Conservation (phyloP, 2,797 vertebrate genomes). For the Cossypha polioptera region DNA sequence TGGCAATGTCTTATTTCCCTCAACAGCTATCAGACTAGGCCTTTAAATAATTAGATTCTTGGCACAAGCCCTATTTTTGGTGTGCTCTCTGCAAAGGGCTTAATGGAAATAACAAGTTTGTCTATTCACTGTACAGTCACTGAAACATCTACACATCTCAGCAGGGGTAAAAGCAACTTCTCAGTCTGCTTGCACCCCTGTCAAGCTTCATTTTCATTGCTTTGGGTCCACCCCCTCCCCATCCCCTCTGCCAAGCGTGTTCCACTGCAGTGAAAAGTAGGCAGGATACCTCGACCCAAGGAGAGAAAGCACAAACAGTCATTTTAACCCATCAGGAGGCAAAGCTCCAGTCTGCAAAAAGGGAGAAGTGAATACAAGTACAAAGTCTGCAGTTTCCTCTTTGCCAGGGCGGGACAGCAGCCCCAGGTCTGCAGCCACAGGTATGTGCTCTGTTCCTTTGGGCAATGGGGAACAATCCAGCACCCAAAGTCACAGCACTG, state of each 20-base stretch:
- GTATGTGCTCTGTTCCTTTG: rapidly evolving
- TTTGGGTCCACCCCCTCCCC: not conserved
- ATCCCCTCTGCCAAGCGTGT: not conserved
- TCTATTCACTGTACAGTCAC: not conserved
- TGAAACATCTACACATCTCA: not conserved
- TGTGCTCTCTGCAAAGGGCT: not conserved
- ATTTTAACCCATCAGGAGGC: not conserved
- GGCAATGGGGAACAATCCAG: rapidly evolving
- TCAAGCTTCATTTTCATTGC: not conserved
- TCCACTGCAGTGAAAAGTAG: not conserved
- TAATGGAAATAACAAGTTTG: not conserved
- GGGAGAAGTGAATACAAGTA: rapidly evolving
- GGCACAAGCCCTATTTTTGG: not conserved
- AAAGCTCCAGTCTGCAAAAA: not conserved
- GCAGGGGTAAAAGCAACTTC: not conserved
- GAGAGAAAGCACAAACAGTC: not conserved
- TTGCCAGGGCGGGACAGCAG: not conserved
- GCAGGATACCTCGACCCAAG: not conserved
- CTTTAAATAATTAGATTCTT: not conserved
- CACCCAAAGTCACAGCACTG: rapidly evolving
- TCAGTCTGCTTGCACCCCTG: not conserved
- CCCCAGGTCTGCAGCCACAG: no score
- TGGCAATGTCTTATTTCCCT: not conserved
- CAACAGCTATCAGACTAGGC: not conserved
- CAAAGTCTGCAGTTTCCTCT: rapidly evolving